Evolutionary conservation across 1,140 invertebrate genomes (phyloP).

Genomic region (Heliconius himera): DNA sequence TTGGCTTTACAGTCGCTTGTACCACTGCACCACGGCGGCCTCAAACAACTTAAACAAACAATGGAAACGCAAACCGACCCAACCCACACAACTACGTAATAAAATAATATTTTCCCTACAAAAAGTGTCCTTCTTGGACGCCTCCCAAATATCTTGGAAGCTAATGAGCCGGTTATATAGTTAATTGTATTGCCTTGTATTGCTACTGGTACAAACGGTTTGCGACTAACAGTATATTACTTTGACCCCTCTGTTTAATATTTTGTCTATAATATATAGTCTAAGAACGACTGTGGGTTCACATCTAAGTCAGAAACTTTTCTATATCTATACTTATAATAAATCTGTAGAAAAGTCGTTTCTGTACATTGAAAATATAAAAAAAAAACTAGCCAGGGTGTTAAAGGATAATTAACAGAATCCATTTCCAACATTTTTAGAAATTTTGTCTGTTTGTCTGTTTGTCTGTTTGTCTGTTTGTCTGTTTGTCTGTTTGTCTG

Average conservation of each 20-base stretch:
- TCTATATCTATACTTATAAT: too few relatives aligned
- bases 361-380: too few relatives aligned
- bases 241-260: neutral
- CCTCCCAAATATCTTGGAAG: constrained; percentile 28
- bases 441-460: too few relatives aligned
- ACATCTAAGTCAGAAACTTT: too few relatives aligned
- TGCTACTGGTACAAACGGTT: constrained; percentile 19
- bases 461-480: too few relatives aligned
- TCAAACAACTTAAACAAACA: neutral
- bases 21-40: too few relatives aligned
- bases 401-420: too few relatives aligned
- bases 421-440: too few relatives aligned
- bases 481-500: too few relatives aligned
- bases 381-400: too few relatives aligned
- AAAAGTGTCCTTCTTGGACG: constrained; percentile 35
- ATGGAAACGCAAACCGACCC: constrained; percentile 17
- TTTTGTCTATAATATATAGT: neutral
- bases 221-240: neutral
- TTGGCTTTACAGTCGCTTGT: too few relatives aligned
- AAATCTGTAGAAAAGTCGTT: too few relatives aligned
- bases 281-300: neutral
- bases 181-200: constrained; percentile 40
- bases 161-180: constrained; percentile 42
- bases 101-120: constrained; percentile 33
- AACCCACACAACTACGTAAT: constrained; percentile 13